Conservation (phyloP, 2,888 invertebrate genomes). For the Xylocampa areola region DNA sequence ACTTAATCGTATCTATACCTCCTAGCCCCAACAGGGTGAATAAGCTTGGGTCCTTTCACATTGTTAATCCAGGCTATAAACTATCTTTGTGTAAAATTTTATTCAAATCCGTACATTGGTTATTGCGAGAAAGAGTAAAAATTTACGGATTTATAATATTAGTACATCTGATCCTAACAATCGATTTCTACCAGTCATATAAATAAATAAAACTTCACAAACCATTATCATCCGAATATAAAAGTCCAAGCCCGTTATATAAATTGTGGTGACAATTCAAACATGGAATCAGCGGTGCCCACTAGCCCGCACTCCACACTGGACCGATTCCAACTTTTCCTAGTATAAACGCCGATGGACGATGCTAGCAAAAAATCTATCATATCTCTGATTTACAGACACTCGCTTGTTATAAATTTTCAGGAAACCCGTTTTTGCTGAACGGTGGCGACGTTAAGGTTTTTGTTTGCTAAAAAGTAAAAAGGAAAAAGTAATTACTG, state of each 20-base stretch:
- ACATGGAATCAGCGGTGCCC: slow-evolving; percentile 60
- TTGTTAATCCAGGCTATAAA: no score
- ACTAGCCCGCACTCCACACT: slow-evolving; percentile 59
- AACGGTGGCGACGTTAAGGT: slow-evolving; percentile 4
- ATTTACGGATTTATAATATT: no score
- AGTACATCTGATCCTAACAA: no score
- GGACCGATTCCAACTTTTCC: slow-evolving; percentile 65
- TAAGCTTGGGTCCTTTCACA: no score
- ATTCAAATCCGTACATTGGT: no score
- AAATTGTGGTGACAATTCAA: slow-evolving; percentile 57
- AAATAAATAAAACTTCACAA: slow-evolving; percentile 1
- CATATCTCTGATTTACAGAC: slow-evolving; percentile 51
- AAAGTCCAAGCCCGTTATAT: slow-evolving; percentile 32
- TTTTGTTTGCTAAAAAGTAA: no score
- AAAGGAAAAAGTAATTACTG: no score
- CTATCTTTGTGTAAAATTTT: no score
- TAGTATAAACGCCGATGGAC: slow-evolving; percentile 61
- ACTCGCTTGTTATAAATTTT: slow-evolving; percentile 46
- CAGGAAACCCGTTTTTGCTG: slow-evolving; percentile 29
- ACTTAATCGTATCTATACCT: no score
- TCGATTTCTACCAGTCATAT: neutral
- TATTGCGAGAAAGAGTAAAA: no score
- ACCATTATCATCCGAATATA: slow-evolving; percentile 8
- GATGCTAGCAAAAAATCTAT: slow-evolving; percentile 62
- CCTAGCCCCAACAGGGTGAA: no score